Base-by-base conservation (phyloP, 2,113 vertebrate species). In the Fregata magnificens region DNA sequence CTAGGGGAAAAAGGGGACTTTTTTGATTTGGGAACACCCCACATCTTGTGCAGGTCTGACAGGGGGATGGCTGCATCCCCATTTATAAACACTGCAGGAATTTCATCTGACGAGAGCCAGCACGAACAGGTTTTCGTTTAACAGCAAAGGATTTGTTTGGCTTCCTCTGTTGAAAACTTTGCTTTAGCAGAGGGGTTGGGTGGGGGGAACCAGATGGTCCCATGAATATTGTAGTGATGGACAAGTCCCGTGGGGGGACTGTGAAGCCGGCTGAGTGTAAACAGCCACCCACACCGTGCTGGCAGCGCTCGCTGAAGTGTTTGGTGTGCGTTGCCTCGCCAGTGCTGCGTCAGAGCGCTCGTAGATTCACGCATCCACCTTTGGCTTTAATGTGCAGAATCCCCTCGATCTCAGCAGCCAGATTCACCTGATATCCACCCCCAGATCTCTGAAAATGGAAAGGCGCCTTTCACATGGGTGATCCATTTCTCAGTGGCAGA, bases 101-200 rank as follows among this genome's bases (percentile, higher is more conserved):
- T 70, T 73, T 74, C 42, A 34, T 69, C 69, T 63, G 66, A 25
- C 0, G 3, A 6, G 9, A 82, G 56, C 34, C 66, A 63, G 80
- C 36, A 4, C 0, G 24, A 86, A 21, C 53, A 91, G 45, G 18
- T 31, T 93, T 94, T 73, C 17, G 2, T 69, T 88, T 76, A 95
- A 36, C 71, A 45, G 76, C 76, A 72, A 83, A 90, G 45, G 42
- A 70, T 79, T 92, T 90, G 71, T 91, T 95, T 96, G 45, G 53
- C 90, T 94, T 92, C 50, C 40, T 65, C 73, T 49, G 29, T 8
- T 78, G 78, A 74, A 94, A 93, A 78, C 24, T 83, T 90, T 50
- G 70, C 65, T 88, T 78, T 58, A 94, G 92, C 66, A 65, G 82
- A 53, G 80, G 25, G 61, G 47, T 40, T 67, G 45, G 55, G 36